Base-by-base conservation (phyloP, 2,797 vertebrate genomes). In the Fistularia commersonii region DNA sequence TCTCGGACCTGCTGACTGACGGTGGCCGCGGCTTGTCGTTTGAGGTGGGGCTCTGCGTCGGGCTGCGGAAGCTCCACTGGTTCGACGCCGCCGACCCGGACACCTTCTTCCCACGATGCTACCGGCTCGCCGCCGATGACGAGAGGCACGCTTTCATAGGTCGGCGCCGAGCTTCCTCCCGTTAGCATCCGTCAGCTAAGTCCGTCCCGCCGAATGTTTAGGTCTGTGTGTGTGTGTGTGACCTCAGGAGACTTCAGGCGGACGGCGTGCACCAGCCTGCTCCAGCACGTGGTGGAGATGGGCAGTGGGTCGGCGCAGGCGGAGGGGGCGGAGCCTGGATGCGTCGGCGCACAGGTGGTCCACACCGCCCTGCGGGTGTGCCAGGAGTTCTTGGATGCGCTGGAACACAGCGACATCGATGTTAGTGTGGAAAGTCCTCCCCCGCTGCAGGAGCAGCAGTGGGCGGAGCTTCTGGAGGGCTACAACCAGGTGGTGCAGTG, bases 81-180 rank as follows among this genome's bases (percentile, higher is more conserved):
- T 94, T 94, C 1, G 91, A 93, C 11, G 78, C 92, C 37, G 90
- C 86, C 0, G 90, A 96, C 67, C 90, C 93, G 0, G 86, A 95
- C 63, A 79, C 88, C 5, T 98, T 97, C 79, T 98, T 98, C 61
- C 94, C 94, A 8, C 92, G 95, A 54, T 96, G 95, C 80, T 97
- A 97, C 84, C 87, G 87, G 35, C 86, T 97, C 46, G 92, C 88
- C 8, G 84, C 89, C 0, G 60, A 61, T 7, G 94, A 93, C 0
- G 95, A 98, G 69, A 86, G 84, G 41, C 86, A 91, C 32, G 89
- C 92, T 23, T 98, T 97, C 70, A 94, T 89, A 15, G 93, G 96
- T 97, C 70, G 61, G 74, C 45, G 42, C 8, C 8, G 31, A 23
- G 6, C 13, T 36, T 32, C 14, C 40, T 13, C 45, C 11, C 23